These are phyloP conservation scores for Lepas anatifera DNA, from an alignment of 2,888 invertebrate species.

Conservation along the genomic window DNA sequence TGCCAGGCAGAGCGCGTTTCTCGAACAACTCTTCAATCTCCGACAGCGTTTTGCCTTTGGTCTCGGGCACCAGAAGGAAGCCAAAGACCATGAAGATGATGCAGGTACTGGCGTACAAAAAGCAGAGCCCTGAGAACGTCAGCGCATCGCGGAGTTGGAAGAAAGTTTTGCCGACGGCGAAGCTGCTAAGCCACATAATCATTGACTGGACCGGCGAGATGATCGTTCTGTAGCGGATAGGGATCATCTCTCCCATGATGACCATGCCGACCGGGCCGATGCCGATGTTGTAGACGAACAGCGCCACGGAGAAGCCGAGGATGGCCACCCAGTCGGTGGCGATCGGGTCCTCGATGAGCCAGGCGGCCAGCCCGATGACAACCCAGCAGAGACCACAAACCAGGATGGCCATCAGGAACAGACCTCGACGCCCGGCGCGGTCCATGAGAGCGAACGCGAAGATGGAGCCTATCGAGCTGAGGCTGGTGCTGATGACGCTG, in stretches of 20 bases:
- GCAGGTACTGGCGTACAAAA: neutral
- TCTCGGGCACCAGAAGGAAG: neutral
- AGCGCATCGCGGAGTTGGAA: constrained; percentile 9
- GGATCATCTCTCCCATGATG: constrained; percentile 13
- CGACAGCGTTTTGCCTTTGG: constrained; percentile 8
- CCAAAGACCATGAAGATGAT: neutral
- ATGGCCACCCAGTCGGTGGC: constrained; percentile 13
- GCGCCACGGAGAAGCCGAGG: constrained; percentile 4
- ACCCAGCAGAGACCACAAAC: neutral
- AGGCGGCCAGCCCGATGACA: neutral
- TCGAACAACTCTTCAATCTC: constrained; percentile 9
- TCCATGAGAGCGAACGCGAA: constrained; percentile 3
- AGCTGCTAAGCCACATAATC: constrained; percentile 9
- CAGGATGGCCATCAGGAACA: neutral
- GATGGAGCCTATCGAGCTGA: constrained; percentile 8
- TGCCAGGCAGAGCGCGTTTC: neutral
- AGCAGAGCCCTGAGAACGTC: neutral
- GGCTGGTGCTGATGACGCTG: neutral
- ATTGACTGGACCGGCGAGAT: constrained; percentile 8
- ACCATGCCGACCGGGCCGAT: constrained; percentile 13
- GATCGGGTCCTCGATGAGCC: neutral
- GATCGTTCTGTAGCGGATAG: neutral
- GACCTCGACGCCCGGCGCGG: constrained; percentile 1
- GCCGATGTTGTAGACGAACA: constrained; percentile 13
- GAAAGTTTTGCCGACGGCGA: constrained; percentile 12